Evolutionary conservation across 1,140 invertebrate species (phyloP), one percentile per base, ranked within the genome.

Genomic region (Papilio glaucus): DNA sequence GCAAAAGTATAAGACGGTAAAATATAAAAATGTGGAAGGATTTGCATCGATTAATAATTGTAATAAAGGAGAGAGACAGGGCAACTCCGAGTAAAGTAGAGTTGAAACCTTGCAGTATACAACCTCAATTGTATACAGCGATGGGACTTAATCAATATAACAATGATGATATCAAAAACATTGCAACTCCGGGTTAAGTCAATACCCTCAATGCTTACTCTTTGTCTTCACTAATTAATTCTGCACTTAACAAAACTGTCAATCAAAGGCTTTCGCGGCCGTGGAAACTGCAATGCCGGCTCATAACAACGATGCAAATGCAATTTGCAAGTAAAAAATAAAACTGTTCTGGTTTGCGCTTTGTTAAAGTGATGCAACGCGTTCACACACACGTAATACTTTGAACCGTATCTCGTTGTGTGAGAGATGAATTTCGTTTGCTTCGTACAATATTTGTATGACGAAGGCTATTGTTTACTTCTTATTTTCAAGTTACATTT

Each of bases 291-390:
- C 49, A 57, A 39, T 24, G 21, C 38, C 18, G 29, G 37, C 63
- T 45, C 39, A 24, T 45, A 68, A 68, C 63, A 45, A n/a, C 24
- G 18, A 39, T 7, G 39, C 24, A 45, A 42, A 26, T 26, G 38
- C 38, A 41, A 68, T 45, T 68, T 68, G 63, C 63, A 68, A 42
- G 18, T 68, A 26, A 68, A 68, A 68, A 68, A 39, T 26, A 68
- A 68, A 68, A 42, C 21, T 26, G 37, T 65, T 65, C 62, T 41
- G 62, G 63, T 68, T 45, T n/a, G 38, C 15, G 29, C 62, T 18
- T 65, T 21, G 18, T 68, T 68, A 42, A 42, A 42, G 12, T 68
- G 26, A 68, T n/a, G 39, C 63, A 68, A 45, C 7, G 10, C 24
- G 5, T 41, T 26, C n/a, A 42, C 6, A 3, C 24, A 12, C 9